phyloP scores from a whole-genome alignment of 2,113 vertebrate genomes.

The Lophochroa leadbeateri region DNA sequence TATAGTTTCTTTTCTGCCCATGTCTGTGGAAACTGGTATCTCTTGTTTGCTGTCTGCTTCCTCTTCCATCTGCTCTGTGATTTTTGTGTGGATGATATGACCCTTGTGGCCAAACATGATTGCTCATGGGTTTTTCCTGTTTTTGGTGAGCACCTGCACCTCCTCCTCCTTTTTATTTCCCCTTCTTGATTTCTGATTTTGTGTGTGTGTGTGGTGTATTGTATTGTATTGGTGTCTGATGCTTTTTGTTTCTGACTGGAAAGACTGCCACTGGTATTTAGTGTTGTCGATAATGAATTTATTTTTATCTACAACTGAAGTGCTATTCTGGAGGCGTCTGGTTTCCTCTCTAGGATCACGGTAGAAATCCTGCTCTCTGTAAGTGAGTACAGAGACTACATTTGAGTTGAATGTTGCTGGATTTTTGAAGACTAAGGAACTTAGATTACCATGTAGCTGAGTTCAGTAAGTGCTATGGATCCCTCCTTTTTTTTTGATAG shows the following conservation, averaged over 20 bases:
- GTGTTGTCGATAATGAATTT: neutral
- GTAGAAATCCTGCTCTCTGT: neutral
- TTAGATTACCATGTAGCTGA: neutral
- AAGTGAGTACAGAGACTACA: neutral
- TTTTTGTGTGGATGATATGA: neutral
- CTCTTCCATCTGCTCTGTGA: neutral
- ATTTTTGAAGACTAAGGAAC: neutral
- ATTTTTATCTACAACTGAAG: neutral
- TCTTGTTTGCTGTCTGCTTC: neutral
- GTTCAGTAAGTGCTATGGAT: neutral
- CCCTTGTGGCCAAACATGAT: neutral
- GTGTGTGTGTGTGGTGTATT: neutral
- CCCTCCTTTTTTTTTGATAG: neutral
- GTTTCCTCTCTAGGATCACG: neutral
- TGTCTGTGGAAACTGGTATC: neutral
- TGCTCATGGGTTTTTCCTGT: neutral
- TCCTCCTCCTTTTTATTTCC: neutral
- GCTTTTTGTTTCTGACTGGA: neutral
- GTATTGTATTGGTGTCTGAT: neutral
- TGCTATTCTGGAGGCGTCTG: neutral
- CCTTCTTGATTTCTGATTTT: neutral
- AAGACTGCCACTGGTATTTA: neutral
- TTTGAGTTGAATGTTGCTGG: neutral
- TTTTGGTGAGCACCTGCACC: neutral
- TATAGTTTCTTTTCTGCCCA: neutral